Conservation (phyloP, 2,888 invertebrate species). For the Drosophila helvetica region DNA sequence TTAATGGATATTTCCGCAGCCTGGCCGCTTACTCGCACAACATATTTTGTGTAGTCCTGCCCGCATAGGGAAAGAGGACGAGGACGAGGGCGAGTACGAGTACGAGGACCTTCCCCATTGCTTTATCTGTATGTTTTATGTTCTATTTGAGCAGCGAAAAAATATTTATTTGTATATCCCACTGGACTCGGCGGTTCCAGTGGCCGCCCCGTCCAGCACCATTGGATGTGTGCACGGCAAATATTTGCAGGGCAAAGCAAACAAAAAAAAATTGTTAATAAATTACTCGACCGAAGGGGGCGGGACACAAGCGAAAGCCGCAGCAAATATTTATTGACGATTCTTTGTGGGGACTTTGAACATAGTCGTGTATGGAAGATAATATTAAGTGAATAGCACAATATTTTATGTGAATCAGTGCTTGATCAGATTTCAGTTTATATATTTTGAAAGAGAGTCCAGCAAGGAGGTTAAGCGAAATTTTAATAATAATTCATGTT, state of each 20-base stretch:
- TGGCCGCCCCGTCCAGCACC: neutral
- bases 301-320: conserved; percentile 33
- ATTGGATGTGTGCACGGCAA: conserved; percentile 28
- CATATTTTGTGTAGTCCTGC: conserved; percentile 52
- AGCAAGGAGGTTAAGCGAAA: no score
- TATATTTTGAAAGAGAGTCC: neutral
- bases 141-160: conserved; percentile 43
- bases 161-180: conserved; percentile 47
- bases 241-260: conserved; percentile 45
- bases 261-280: conserved; percentile 49
- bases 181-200: conserved; percentile 24
- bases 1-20: conserved; percentile 77
- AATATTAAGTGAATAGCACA: neutral
- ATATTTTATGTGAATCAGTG: neutral
- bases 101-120: neutral
- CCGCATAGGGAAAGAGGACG: no score
- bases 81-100: neutral
- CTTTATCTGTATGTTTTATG: conserved; percentile 43
- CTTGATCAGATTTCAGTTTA: neutral
- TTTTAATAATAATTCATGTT: no score
- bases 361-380: neutral
- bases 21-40: conserved; percentile 46
- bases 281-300: conserved; percentile 38
- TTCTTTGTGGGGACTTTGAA: conserved; percentile 2
- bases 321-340: conserved; percentile 44